Evolutionary conservation across 2,888 invertebrate genomes (phyloP).

Genomic region (Cryptocheilus praepositus): DNA sequence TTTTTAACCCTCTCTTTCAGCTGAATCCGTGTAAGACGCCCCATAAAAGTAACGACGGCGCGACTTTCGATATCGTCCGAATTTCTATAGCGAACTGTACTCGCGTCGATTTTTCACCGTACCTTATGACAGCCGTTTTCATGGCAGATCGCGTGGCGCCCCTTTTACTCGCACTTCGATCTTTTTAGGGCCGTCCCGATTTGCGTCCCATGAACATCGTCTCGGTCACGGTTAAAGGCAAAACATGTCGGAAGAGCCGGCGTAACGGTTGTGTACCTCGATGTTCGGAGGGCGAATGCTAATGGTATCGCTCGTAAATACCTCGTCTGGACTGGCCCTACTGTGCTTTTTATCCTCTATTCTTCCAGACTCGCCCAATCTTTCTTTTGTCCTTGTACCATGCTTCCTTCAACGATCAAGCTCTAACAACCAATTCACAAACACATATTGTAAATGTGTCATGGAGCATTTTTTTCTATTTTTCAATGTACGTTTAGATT

Average conservation of each 20-base stretch:
- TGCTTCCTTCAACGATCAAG: too few relatives aligned
- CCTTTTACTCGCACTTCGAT: constrained; percentile 2
- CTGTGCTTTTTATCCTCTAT: constrained; percentile 26
- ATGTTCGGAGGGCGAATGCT: constrained; percentile 17
- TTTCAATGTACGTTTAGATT: too few relatives aligned
- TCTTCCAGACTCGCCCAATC: constrained; percentile 1
- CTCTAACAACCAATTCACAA: too few relatives aligned
- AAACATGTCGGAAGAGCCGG: constrained; percentile 18
- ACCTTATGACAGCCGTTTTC: neutral
- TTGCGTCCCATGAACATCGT: constrained; percentile 8
- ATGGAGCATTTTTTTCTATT: too few relatives aligned
- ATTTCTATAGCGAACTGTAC: too few relatives aligned
- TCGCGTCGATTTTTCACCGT: constrained; percentile 2
- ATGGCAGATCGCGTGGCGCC: neutral
- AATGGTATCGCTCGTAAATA: constrained; percentile 34
- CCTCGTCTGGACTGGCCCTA: constrained; percentile 12
- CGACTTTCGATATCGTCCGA: too few relatives aligned
- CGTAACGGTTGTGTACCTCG: constrained; percentile 8
- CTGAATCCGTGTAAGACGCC: too few relatives aligned
- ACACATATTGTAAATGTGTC: too few relatives aligned
- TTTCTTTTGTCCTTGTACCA: constrained; percentile 2
- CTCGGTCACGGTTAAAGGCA: constrained; percentile 7
- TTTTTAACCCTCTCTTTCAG: too few relatives aligned
- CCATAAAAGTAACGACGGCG: too few relatives aligned
- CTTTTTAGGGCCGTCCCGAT: constrained; percentile 16